phyloP scores from a whole-genome alignment of 2,888 invertebrate genomes.

The Polydrusus tereticollis region DNA sequence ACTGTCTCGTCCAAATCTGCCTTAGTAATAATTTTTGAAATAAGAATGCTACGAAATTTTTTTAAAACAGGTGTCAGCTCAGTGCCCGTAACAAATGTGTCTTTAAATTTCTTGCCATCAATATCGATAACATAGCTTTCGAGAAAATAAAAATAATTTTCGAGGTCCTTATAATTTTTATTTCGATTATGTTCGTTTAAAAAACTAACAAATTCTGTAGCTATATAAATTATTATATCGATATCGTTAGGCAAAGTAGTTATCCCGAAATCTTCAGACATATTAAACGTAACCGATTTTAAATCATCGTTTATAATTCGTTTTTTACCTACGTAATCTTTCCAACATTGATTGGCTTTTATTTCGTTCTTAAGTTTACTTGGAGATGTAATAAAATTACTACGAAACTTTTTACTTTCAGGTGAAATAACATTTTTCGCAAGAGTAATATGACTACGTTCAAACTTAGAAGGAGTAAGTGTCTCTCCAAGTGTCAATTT shows the following conservation, averaged over 20 bases:
- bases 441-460: not conserved
- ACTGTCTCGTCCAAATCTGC: not conserved
- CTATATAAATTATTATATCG: not conserved
- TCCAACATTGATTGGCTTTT: too few species aligned
- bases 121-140: not conserved
- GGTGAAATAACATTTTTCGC: not conserved
- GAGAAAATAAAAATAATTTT: not conserved
- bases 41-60: not conserved
- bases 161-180: not conserved
- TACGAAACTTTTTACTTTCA: not conserved
- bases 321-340: not conserved
- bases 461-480: not conserved
- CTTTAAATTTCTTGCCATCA: not conserved
- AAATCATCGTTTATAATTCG: not conserved
- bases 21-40: not conserved
- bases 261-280: conserved; percentile 10
- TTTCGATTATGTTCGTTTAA: not conserved
- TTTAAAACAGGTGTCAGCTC: not conserved
- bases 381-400: not conserved
- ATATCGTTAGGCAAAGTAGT: not conserved
- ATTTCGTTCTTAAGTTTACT: not conserved
- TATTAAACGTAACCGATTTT: not conserved
- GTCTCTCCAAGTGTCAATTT: not conserved
- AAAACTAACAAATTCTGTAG: not conserved
- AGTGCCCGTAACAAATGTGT: not conserved